Evolutionary conservation across 1,140 invertebrate genomes (phyloP), one percentile per base, ranked within the genome.

Genomic region (Rhopalosiphum maidis): DNA sequence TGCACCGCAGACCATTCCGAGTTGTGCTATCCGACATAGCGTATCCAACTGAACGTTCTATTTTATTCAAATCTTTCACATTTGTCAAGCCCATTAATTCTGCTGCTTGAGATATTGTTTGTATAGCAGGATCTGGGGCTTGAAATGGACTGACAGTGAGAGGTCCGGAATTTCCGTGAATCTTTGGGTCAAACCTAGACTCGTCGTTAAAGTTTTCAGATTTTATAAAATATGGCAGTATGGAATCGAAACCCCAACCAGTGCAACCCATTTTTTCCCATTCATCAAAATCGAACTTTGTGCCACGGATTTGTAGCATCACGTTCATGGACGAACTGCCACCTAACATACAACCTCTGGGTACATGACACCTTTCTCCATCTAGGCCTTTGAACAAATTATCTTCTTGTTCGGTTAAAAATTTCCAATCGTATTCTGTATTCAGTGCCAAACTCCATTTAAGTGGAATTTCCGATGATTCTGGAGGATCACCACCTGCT

Each of bases 381-480:
- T 77, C 30, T 77, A 77, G n/a, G 18, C 60, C 60, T 77, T 77
- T 77, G n/a, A 77, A 77, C n/a, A 77, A 77, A n/a, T 77, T 77
- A n/a, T 77, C 60, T 77, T 77, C 60, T 11, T 77, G 15, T 35
- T 77, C 60, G 2, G 30, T 77, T 77, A 77, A 77, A 77, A 77
- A 77, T 35, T 77, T 77, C 60, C 60, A 77, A 77, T 77, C 60
- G 30, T 77, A 77, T n/a, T 77, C 60, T 18, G 60, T 77, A 18
- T 77, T 77, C 1, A 77, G 18, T 35, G 60, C 30, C 60, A 77
- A 77, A 77, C 60, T 77, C 60, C 60, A 77, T 77, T 77, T 77
- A n/a, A 77, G 60, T 77, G 60, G 60, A 77, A 77, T 77, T 77
- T 77, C 60, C 30, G 60, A 77, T 77, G 60, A n/a, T n/a, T 77